Evolutionary conservation across 2,888 invertebrate species (phyloP), one percentile per base, ranked within the genome.

Genomic region (Drosophila phalerata): DNA sequence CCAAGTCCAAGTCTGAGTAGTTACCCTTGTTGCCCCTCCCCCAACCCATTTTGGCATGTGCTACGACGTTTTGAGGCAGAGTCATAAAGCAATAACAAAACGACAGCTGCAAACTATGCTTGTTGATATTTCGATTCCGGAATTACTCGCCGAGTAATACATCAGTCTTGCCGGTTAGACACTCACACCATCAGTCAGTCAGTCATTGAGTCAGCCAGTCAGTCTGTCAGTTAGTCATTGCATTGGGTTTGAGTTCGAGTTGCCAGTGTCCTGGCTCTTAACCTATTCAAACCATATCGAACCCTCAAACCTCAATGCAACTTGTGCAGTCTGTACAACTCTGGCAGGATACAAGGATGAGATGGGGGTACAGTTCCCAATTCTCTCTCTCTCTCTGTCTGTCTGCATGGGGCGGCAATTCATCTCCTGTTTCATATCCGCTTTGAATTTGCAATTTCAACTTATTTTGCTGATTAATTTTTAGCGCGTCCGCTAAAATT

Each of bases 361-460:
- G 11, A 48, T 77, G 30, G 58, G 73, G 65, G 71, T 73, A 76
- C 77, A 74, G 77, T 76, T 63, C 53, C 45, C 67, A 45, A 52
- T 47, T 52, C 15, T 25, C 13, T 42, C 8, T 32, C 5, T 37
- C 8, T 32, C 10, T 17, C 10, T 32, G 17, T 25, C 13, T 49
- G 19, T 42, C 13, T 43, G 47, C 15, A 19, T 52, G 51, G 62
- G 75, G 56, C 84, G 87, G 62, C 80, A 70, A 73, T 69, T 72
- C 88, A 84, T 84, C 84, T 84, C 86, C 84, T 88, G 88, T 78
- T 66, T 80, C 76, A 88, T 86, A 83, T 86, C 88, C 88, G 86
- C 48, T 52, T 60, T 40, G 48, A 38, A 63, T 65, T 73, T 64
- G 42, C 55, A 48, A 61, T 72, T 79, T 65, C 68, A 19, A 51